These are phyloP conservation scores for Nemotelus nigrinus DNA, from an alignment of 2,888 invertebrate genomes.

Conservation along the genomic window DNA sequence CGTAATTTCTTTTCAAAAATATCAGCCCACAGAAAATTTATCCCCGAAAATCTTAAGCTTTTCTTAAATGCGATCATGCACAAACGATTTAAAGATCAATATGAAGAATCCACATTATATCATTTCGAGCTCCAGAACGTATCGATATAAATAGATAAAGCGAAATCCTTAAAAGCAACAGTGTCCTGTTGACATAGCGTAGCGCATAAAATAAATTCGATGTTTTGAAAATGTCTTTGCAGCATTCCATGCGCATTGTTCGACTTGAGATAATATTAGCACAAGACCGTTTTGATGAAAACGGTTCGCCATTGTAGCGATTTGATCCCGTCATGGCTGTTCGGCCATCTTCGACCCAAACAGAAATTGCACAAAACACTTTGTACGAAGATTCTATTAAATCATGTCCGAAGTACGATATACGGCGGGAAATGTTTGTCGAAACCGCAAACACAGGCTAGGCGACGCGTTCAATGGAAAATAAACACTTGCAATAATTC, in stretches of 20 bases:
- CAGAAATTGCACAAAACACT: slow-evolving; percentile 45
- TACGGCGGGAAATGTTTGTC: slow-evolving; percentile 43
- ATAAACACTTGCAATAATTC: slow-evolving; percentile 49
- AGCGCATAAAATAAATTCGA: slow-evolving; percentile 27
- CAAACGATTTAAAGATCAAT: background rate
- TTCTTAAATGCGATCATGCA: slow-evolving; percentile 3
- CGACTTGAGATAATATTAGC: slow-evolving; percentile 49
- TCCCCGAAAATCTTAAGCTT: background rate
- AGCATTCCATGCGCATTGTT: slow-evolving; percentile 33
- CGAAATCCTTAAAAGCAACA: slow-evolving; percentile 14
- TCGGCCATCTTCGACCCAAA: slow-evolving; percentile 34
- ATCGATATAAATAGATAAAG: slow-evolving; percentile 37
- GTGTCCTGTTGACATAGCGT: slow-evolving; percentile 38
- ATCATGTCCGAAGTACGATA: slow-evolving; percentile 18
- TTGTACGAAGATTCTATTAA: slow-evolving; percentile 20
- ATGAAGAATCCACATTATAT: slow-evolving; percentile 3
- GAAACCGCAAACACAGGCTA: slow-evolving; percentile 49
- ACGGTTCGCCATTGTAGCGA: slow-evolving; percentile 21
- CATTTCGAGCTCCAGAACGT: background rate
- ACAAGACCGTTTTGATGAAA: slow-evolving; percentile 48
- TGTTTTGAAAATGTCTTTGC: slow-evolving; percentile 24
- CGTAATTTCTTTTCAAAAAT: too few relatives aligned
- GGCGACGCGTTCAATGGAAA: slow-evolving; percentile 41
- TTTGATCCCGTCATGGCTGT: slow-evolving; percentile 39
- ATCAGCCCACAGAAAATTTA: background rate